Percentiles rank a stretch among this genome's conserved stretches.
Evolutionary conservation across 2,888 invertebrate species (phyloP).

Genomic region (Pyrocoelia pectoralis): DNA sequence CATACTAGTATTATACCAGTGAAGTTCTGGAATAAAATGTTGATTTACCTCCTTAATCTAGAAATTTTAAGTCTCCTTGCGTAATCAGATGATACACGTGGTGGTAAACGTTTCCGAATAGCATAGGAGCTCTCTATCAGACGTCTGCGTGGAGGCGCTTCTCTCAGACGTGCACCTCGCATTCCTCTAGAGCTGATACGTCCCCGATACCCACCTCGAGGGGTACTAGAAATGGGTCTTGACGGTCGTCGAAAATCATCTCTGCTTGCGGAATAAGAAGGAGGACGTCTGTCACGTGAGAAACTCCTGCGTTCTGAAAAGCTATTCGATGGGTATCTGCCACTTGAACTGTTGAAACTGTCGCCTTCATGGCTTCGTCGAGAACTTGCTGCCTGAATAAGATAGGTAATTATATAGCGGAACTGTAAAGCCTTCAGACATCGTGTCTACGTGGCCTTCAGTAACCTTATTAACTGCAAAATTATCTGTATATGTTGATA

Average conservation of each 20-base stretch:
- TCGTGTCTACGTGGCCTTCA: constrained; percentile 46
- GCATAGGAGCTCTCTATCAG: constrained; percentile 66
- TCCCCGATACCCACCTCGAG: constrained; percentile 49
- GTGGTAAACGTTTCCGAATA: constrained; percentile 63
- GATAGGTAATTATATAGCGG: constrained; percentile 33
- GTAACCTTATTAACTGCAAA: constrained; percentile 29
- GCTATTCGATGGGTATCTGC: constrained; percentile 66
- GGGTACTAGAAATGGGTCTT: constrained; percentile 48
- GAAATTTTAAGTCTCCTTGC: constrained; percentile 58
- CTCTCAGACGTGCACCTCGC: constrained; percentile 59
- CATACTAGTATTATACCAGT: constrained; percentile 24
- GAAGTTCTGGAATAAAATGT: constrained; percentile 39
- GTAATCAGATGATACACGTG: constrained; percentile 54
- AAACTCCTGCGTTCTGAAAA: constrained; percentile 66
- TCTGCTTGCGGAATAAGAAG: constrained; percentile 50
- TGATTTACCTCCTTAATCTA: constrained; percentile 60
- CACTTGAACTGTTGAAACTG: constrained; percentile 61
- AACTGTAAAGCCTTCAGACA: constrained; percentile 45
- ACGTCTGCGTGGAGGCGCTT: constrained; percentile 66
- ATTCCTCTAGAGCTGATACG: constrained; percentile 61
- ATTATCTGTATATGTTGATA: constrained; percentile 23
- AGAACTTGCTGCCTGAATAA: constrained; percentile 59
- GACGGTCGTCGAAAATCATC: constrained; percentile 58
- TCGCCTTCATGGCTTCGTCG: constrained; percentile 59
- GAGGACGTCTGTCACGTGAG: constrained; percentile 58